Evolutionary conservation across 2,888 invertebrate species (phyloP).

Genomic region (Nomada lathburiana): DNA sequence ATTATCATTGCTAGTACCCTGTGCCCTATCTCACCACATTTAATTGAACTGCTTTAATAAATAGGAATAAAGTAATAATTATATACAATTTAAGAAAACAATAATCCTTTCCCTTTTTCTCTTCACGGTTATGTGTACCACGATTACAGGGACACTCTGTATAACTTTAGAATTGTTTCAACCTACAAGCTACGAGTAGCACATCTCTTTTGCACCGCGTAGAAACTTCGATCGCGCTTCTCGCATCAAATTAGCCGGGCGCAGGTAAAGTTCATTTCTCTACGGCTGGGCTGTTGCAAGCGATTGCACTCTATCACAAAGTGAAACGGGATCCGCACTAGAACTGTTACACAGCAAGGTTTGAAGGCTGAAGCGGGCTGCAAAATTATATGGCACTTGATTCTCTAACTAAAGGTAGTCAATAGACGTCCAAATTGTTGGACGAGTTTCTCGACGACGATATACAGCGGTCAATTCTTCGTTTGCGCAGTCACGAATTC

Average conservation of each 20-base stretch:
- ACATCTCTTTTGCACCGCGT: neutral
- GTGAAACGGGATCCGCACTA: neutral
- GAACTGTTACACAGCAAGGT: neutral
- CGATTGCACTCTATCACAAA: conserved; percentile 4
- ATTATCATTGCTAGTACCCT: too few relatives aligned
- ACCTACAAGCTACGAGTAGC: neutral
- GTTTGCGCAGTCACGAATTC: conserved; percentile 13
- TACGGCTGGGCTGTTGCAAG: neutral
- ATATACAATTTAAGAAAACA: too few relatives aligned
- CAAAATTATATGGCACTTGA: conserved; percentile 43
- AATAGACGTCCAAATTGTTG: conserved; percentile 45
- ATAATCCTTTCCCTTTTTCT: neutral
- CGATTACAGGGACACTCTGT: neutral
- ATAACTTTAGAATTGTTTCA: neutral
- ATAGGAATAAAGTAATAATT: too few relatives aligned
- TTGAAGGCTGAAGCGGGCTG: conserved; percentile 20
- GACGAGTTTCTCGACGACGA: conserved; percentile 22
- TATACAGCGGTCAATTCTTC: conserved; percentile 33
- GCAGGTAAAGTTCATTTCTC: conserved; percentile 14
- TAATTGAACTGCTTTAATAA: too few relatives aligned
- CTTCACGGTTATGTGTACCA: neutral
- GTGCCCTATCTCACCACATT: too few relatives aligned
- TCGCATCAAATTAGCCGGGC: neutral
- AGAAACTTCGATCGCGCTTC: neutral
- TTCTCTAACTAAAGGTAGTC: conserved; percentile 14